These are phyloP conservation scores for Phytoseiulus persimilis DNA, from an alignment of 2,888 invertebrate genomes.

Conservation along the genomic window DNA sequence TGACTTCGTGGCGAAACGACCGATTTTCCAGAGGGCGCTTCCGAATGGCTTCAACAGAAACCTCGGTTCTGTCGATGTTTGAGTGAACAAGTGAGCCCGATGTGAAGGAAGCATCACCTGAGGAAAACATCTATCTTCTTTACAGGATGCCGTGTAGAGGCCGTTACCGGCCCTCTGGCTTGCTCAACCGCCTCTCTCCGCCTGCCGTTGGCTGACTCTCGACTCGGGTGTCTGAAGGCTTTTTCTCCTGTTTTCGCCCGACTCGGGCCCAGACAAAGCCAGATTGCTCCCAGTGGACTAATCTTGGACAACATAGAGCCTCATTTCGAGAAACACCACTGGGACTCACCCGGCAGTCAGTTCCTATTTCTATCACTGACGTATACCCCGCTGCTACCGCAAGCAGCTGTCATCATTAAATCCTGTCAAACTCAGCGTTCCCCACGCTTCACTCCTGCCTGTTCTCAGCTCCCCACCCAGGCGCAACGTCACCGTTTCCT, in stretches of 20 bases:
- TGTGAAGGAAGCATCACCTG: neutral
- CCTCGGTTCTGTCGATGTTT: neutral
- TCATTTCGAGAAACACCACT: neutral
- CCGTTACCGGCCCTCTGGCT: too few species aligned
- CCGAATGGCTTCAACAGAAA: too few species aligned
- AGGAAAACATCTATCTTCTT: neutral
- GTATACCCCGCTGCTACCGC: neutral
- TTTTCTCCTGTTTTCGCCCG: neutral
- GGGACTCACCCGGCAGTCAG: neutral
- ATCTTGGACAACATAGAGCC: constrained; percentile 5
- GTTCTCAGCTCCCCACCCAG: neutral
- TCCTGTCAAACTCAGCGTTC: neutral
- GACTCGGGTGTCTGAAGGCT: neutral
- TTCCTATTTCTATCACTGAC: neutral
- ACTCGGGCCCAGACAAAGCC: neutral
- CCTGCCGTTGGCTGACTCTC: neutral
- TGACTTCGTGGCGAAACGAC: too few species aligned
- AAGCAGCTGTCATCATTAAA: neutral
- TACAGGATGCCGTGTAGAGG: neutral
- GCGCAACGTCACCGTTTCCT: too few species aligned
- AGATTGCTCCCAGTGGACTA: constrained; percentile 5
- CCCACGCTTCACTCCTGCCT: neutral
- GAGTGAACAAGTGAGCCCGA: neutral
- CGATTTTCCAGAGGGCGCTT: too few species aligned
- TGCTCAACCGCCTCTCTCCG: too few species aligned